Percentiles rank a stretch among this genome's conserved stretches.
Evolutionary conservation across 2,113 vertebrate genomes (phyloP).

Genomic region (Pongo pygmaeus): DNA sequence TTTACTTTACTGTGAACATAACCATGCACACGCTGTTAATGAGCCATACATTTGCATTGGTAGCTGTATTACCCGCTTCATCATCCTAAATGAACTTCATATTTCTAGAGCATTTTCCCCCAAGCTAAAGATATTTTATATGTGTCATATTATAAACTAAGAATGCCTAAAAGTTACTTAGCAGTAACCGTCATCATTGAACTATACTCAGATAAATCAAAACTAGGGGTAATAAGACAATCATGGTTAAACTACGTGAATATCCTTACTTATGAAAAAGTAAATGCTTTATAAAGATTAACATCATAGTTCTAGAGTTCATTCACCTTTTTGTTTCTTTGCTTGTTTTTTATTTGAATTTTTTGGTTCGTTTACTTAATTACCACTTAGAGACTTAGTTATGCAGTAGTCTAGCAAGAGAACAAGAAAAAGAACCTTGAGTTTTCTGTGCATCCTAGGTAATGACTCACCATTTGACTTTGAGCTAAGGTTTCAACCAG

Average conservation of each 20-base stretch:
- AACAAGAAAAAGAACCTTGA: not conserved
- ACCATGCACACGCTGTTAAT: not conserved
- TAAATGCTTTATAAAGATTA: not conserved
- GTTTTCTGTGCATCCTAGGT: not conserved
- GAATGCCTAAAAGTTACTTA: not conserved
- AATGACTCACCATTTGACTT: slow-evolving; percentile 1
- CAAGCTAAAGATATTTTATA: slow-evolving; percentile 21
- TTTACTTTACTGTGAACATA: not conserved
- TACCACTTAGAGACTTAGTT: not conserved
- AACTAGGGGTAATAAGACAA: not conserved
- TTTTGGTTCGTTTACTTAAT: not conserved
- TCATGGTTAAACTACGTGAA: not conserved
- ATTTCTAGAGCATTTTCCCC: not conserved
- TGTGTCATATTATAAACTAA: not conserved
- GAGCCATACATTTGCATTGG: not conserved
- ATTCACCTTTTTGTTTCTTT: not conserved
- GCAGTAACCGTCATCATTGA: not conserved
- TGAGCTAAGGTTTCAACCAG: slow-evolving; percentile 25
- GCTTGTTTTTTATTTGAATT: not conserved
- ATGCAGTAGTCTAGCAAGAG: not conserved
- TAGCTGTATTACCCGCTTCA: not conserved
- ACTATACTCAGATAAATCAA: not conserved
- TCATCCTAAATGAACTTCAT: not conserved
- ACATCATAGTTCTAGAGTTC: not conserved
- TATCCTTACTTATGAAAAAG: not conserved